Evolutionary conservation across 2,888 invertebrate genomes (phyloP).

Genomic region (Nomada lathburiana): DNA sequence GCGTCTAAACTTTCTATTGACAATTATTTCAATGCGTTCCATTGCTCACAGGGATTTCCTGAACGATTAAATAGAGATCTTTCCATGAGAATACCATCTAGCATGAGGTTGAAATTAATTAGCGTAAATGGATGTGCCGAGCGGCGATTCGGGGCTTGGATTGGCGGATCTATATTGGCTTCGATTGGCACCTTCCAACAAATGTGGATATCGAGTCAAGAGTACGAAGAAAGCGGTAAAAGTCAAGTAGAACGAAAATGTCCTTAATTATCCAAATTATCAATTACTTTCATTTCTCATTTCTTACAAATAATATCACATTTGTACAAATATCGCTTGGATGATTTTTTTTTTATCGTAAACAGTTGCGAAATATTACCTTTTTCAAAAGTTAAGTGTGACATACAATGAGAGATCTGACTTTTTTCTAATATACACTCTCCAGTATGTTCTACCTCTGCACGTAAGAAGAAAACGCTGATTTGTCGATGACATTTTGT

Average conservation of each 20-base stretch:
- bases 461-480: no score
- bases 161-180: slow-evolving; percentile 98
- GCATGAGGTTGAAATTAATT: slow-evolving; percentile 96
- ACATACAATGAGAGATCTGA: slow-evolving; percentile 20
- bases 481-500: no score
- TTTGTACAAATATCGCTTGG: slow-evolving; percentile 56
- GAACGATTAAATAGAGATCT: slow-evolving; percentile 96
- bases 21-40: slow-evolving; percentile 74
- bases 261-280: slow-evolving; percentile 86
- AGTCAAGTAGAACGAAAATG: slow-evolving; percentile 98
- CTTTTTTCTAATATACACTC: slow-evolving; percentile 14
- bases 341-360: slow-evolving; percentile 29
- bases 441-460: no score
- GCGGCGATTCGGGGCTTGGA: slow-evolving; percentile 98
- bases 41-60: slow-evolving; percentile 92
- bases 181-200: slow-evolving; percentile 99
- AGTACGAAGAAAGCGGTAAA: slow-evolving; percentile 99
- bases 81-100: slow-evolving; percentile 94
- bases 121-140: slow-evolving; percentile 96
- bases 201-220: slow-evolving; percentile 99
- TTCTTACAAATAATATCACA: slow-evolving; percentile 38
- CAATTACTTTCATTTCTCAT: slow-evolving; percentile 37
- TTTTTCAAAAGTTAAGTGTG: slow-evolving; percentile 19
- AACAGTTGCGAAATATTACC: slow-evolving; percentile 31
- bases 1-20: not conserved